These are phyloP conservation scores for Drosophila picticornis DNA, from an alignment of 2,888 invertebrate genomes.

Conservation along the genomic window DNA sequence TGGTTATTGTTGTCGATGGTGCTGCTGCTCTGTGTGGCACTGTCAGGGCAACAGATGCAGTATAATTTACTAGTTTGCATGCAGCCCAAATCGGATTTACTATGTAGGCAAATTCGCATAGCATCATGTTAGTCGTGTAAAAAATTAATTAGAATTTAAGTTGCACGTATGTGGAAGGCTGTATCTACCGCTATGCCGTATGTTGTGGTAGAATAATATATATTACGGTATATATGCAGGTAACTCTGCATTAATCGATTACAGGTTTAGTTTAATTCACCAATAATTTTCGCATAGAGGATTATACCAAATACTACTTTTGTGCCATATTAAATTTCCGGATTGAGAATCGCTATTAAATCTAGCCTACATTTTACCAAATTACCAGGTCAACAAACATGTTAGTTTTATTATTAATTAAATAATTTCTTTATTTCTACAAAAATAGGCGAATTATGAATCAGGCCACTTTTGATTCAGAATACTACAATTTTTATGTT, in stretches of 20 bases:
- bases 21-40: slow-evolving; percentile 12
- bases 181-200: not conserved
- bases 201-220: slow-evolving; percentile 10
- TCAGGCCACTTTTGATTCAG: not conserved
- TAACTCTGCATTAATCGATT: not conserved
- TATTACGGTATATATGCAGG: not conserved
- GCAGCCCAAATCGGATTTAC: slow-evolving; percentile 59
- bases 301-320: not conserved
- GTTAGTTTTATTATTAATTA: not conserved
- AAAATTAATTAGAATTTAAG: slow-evolving; percentile 64
- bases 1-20: slow-evolving; percentile 1
- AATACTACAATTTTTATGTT: rapidly evolving
- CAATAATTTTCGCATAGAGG: not conserved
- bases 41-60: slow-evolving; percentile 59
- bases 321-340: not conserved
- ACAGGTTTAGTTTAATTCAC: not conserved
- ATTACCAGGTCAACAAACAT: not conserved
- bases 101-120: slow-evolving; percentile 19
- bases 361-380: not conserved
- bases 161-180: slow-evolving; percentile 22
- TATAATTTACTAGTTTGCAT: slow-evolving; percentile 73
- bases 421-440: not conserved
- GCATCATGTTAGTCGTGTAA: slow-evolving; percentile 44
- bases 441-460: not conserved
- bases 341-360: not conserved